Conservation (phyloP, 2,113 vertebrate genomes). For the Oncorhynchus clarkii region DNA sequence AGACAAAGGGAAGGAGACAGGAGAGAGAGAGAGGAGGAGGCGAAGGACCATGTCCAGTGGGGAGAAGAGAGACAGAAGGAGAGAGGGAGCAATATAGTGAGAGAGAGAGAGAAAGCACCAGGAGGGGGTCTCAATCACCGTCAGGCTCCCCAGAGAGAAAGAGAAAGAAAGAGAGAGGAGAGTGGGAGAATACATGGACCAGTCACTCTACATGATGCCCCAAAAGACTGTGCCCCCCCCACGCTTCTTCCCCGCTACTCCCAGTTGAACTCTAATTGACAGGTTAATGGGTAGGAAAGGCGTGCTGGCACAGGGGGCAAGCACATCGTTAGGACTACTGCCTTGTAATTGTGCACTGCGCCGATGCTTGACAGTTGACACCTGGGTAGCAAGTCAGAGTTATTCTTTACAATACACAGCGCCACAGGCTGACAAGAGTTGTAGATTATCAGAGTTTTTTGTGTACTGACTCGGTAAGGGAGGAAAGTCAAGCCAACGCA, state of each 20-base stretch:
- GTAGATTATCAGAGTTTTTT: conserved; percentile 35
- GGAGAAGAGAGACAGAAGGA: background rate
- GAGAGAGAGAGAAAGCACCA: background rate
- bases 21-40: conserved; percentile 9
- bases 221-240: background rate
- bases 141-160: conserved; percentile 19
- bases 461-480: conserved; percentile 5
- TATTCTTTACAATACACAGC: conserved; percentile 43
- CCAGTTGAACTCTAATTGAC: conserved; percentile 52
- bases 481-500: background rate
- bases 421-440: conserved; percentile 44
- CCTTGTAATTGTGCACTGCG: conserved; percentile 38
- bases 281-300: conserved; percentile 52
- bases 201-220: conserved; percentile 7
- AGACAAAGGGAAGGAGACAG: conserved; percentile 28
- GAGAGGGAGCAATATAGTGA: background rate
- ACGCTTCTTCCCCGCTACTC: conserved; percentile 15
- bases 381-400: conserved; percentile 37
- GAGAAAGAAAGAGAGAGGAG: background rate
- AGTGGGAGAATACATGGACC: background rate
- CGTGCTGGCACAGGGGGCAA: conserved; percentile 21
- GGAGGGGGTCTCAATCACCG: conserved; percentile 39
- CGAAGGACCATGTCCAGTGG: background rate
- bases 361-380: conserved; percentile 38
- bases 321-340: conserved; percentile 44